A percentile compares a stretch with the other conserved stretches of the same genome.
phyloP scores from a whole-genome alignment of 2,888 invertebrate genomes.

The Epiblema foenella region DNA sequence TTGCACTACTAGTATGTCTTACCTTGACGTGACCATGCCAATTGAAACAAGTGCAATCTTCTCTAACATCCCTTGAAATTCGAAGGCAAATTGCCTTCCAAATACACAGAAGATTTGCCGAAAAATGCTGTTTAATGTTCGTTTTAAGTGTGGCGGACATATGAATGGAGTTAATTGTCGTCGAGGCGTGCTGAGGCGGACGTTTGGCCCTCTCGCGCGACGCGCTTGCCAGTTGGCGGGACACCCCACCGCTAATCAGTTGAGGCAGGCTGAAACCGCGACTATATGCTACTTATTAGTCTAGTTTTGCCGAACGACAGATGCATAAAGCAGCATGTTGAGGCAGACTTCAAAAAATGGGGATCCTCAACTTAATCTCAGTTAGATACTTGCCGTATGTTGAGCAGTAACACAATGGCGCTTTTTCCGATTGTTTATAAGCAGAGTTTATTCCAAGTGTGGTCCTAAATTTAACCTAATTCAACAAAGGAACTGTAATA shows the following conservation, averaged over 20 bases:
- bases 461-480: too few species aligned
- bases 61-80: conserved; percentile 1
- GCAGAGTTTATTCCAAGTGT: too few species aligned
- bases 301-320: not conserved
- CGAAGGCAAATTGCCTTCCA: conserved; percentile 7
- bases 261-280: conserved; percentile 17
- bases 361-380: too few species aligned
- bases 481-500: too few species aligned
- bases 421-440: too few species aligned
- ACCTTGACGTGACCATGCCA: not conserved
- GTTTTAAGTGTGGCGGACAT: conserved; percentile 24
- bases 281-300: conserved; percentile 2
- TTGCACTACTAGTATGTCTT: too few species aligned
- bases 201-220: conserved; percentile 30
- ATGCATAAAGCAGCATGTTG: too few species aligned
- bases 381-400: too few species aligned
- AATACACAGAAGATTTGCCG: conserved; percentile 16
- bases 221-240: conserved; percentile 28
- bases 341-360: too few species aligned
- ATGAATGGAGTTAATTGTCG: conserved; percentile 35
- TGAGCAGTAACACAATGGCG: too few species aligned
- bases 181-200: conserved; percentile 6
- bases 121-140: conserved; percentile 12
- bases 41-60: not conserved
- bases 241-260: conserved; percentile 30